A percentile compares a stretch with the other conserved stretches of the same genome.
Evolutionary conservation across 2,797 vertebrate species (phyloP).

Genomic region (Leptoclinus maculatus): DNA sequence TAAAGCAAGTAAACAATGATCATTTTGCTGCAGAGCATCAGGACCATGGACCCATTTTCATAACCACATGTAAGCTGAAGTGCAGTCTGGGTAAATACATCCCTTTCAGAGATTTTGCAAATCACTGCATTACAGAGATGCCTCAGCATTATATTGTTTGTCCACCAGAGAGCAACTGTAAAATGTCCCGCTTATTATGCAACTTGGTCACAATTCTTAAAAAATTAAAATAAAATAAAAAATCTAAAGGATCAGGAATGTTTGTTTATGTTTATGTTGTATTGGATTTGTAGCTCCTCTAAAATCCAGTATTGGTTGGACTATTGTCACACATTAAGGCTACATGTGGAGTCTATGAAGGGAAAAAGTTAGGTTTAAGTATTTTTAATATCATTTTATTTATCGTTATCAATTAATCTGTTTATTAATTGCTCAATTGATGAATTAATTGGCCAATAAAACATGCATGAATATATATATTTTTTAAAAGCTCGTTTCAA

Average conservation of each 20-base stretch:
- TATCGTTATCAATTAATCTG: neutral
- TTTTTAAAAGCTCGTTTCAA: neutral
- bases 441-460: neutral
- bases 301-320: neutral
- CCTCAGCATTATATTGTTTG: neutral
- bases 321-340: neutral
- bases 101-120: neutral
- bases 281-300: neutral
- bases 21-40: neutral
- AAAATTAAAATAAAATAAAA: neutral
- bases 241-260: neutral
- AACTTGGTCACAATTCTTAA: neutral
- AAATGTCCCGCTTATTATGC: no score
- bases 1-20: neutral
- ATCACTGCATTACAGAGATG: neutral
- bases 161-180: constrained; percentile 4
- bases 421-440: neutral
- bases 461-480: neutral
- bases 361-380: neutral
- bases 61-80: neutral
- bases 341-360: neutral
- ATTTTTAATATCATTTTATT: neutral
- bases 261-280: neutral
- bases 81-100: neutral
- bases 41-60: neutral